phyloP scores from a whole-genome alignment of 2,113 vertebrate species.

The Saccopteryx leptura region DNA sequence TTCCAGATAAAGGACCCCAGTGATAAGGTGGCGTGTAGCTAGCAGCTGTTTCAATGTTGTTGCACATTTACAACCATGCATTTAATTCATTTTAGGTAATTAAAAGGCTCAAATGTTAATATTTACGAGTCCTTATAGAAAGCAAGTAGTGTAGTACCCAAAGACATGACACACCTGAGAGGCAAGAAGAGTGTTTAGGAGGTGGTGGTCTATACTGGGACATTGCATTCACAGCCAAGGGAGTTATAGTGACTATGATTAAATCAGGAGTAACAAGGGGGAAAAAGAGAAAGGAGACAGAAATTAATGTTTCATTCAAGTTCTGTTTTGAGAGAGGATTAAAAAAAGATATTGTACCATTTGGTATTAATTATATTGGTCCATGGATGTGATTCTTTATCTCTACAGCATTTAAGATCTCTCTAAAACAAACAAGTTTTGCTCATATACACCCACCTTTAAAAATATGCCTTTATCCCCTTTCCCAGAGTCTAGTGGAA shows the following conservation, averaged over 20 bases:
- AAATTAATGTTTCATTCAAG: slow-evolving; percentile 70
- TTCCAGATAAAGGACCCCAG: not conserved
- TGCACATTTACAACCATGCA: not conserved
- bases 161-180: not conserved
- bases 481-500: slow-evolving; percentile 69
- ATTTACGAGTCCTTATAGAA: not conserved
- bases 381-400: slow-evolving; percentile 68
- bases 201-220: not conserved
- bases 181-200: not conserved
- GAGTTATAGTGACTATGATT: not conserved
- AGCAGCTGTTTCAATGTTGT: not conserved
- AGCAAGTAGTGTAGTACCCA: not conserved
- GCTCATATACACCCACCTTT: slow-evolving; percentile 69
- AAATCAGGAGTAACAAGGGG: not conserved
- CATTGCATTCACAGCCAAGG: not conserved
- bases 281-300: not conserved
- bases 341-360: slow-evolving; percentile 59
- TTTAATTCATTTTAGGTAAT: not conserved
- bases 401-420: slow-evolving; percentile 67
- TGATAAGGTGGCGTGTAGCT: not conserved
- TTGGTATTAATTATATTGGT: slow-evolving; percentile 78
- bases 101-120: not conserved
- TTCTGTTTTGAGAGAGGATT: slow-evolving; percentile 68
- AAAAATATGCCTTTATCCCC: slow-evolving; percentile 71
- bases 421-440: slow-evolving; percentile 81